A percentile compares a stretch with the other conserved stretches of the same genome.
Conservation (phyloP, 1,140 invertebrate genomes). For the Eupristina koningsbergeri region DNA sequence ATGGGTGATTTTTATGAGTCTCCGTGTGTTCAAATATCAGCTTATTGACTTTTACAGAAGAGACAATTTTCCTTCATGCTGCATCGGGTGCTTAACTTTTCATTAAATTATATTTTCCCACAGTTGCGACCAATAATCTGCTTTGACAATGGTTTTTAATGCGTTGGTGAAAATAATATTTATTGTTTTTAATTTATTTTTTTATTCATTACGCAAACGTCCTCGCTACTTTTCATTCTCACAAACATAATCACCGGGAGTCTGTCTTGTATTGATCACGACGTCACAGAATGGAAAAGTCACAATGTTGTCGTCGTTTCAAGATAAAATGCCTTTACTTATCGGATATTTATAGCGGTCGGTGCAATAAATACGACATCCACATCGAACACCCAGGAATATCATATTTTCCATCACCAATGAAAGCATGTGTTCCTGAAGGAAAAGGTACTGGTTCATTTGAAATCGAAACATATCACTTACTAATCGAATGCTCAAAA, state of each 20-base stretch:
- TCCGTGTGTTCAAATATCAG: background rate
- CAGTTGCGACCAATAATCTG: background rate
- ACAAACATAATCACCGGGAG: too few relatives aligned
- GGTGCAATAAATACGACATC: background rate
- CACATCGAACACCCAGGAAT: background rate
- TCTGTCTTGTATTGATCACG: background rate
- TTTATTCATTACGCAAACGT: background rate
- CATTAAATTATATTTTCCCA: conserved; percentile 38
- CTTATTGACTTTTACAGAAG: background rate
- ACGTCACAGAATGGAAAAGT: background rate
- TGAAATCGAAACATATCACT: conserved; percentile 15
- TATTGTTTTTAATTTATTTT: background rate
- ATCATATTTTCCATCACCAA: background rate
- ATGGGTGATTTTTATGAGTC: conserved; percentile 9
- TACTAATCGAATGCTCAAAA: conserved; percentile 7
- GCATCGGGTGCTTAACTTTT: conserved; percentile 31
- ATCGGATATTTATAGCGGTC: background rate
- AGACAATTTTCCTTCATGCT: conserved; percentile 4
- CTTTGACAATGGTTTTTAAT: background rate
- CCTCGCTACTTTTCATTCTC: background rate
- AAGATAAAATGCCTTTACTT: background rate
- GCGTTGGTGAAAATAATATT: background rate
- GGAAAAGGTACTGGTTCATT: background rate
- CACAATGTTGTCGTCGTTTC: background rate
- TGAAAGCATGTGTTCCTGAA: background rate